A percentile compares a stretch with the other conserved stretches of the same genome.
These are phyloP conservation scores for Sipunculus nudus DNA, from an alignment of 2,888 invertebrate species.

Conservation along the genomic window DNA sequence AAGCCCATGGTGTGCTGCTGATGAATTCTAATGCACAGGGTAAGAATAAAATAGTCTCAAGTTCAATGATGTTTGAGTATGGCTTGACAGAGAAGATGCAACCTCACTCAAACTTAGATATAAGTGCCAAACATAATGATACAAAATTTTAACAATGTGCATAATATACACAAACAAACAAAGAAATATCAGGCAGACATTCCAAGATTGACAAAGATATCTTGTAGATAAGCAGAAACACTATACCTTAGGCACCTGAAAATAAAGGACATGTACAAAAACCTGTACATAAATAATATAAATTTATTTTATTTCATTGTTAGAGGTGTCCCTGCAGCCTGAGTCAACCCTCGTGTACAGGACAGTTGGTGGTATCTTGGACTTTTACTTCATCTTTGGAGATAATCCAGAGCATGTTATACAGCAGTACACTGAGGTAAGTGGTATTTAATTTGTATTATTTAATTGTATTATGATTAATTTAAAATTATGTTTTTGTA, in stretches of 20 bases:
- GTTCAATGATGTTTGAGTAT: no score
- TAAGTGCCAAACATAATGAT: not conserved
- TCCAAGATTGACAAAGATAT: no score
- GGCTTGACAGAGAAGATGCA: no score
- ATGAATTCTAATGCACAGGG: constrained; percentile 79
- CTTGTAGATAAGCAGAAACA: no score
- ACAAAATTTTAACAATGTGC: not conserved
- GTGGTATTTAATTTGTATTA: constrained; percentile 10
- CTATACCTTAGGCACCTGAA: no score
- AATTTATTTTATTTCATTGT: no score
- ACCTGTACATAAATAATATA: no score
- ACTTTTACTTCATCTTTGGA: constrained; percentile 81
- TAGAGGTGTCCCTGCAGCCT: constrained; percentile 68
- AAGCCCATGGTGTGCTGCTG: constrained; percentile 78
- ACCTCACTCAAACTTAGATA: no score
- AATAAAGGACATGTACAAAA: no score
- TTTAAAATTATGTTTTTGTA: no score
- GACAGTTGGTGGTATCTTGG: constrained; percentile 81
- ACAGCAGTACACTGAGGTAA: constrained; percentile 57
- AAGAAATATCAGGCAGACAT: no score
- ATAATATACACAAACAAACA: no score
- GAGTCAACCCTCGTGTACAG: constrained; percentile 84
- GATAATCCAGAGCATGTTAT: constrained; percentile 74
- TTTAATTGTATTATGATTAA: not conserved
- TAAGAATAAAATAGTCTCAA: constrained; percentile 15